Evolutionary conservation across 2,113 vertebrate species (phyloP), one percentile per base, ranked within the genome.

Genomic region (Salvelinus alpinus): DNA sequence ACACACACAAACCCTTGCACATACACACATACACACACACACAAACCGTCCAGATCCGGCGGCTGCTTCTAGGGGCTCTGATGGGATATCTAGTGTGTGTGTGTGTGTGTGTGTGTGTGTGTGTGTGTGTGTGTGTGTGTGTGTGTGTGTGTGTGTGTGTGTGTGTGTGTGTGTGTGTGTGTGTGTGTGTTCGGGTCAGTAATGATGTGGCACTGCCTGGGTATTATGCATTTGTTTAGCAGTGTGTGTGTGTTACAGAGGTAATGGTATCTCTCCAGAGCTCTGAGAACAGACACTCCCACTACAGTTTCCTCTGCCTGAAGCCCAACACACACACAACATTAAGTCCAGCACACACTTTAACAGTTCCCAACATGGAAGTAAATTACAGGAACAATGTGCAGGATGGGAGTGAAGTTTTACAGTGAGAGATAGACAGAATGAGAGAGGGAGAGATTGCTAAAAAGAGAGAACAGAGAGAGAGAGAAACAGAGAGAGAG

Each of bases 231-330:
- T 34, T 5, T 34, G 31, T 34, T 34, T 34, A 34, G 5, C 31
- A 34, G 31, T 38, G 34, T 51, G 11, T 51, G 38, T 51, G 11
- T 51, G 48, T 82, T 86, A 85, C 78, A 84, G 62, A 86, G 83
- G 88, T 88, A 91, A 91, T 88, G 86, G 89, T 92, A 92, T 91
- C 91, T 84, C 87, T 89, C 89, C 88, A 89, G 78, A 80, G 87
- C 84, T 83, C 84, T 69, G 71, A 75, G 79, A 81, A 83, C 73
- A 82, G 86, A 80, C 84, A 86, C 88, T 88, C 87, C 88, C 85
- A 89, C 73, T 59, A 81, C 80, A 79, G 86, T 71, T 89, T 88
- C 82, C 84, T 87, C 85, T 79, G 72, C 71, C 71, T 57, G 68
- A 66, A 75, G 80, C 74, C 64, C 73, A 2, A 34, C 34, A 71